phyloP scores from a whole-genome alignment of 2,888 invertebrate genomes.

The Melanostoma scalare region DNA sequence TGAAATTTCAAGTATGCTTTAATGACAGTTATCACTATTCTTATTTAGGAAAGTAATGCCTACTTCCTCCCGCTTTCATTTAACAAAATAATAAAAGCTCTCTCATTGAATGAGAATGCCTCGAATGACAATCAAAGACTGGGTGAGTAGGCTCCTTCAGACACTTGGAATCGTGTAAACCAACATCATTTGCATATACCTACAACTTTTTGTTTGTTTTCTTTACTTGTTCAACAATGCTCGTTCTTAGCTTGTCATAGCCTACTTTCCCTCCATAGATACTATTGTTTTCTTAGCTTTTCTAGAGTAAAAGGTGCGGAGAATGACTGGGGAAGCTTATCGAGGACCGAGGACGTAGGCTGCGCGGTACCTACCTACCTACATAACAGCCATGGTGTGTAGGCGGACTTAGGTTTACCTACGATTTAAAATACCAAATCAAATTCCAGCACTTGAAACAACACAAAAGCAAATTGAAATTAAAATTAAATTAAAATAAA shows the following conservation, averaged over 20 bases:
- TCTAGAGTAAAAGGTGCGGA: background rate
- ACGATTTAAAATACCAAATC: background rate
- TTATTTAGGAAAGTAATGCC: background rate
- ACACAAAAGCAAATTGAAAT: constrained; percentile 17
- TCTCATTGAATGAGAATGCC: constrained; percentile 1
- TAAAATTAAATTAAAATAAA: constrained; percentile 45
- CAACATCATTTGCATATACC: constrained; percentile 30
- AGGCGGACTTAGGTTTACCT: background rate
- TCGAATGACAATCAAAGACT: constrained; percentile 22
- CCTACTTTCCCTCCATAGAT: constrained; percentile 3
- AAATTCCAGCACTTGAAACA: background rate
- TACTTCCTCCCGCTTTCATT: background rate
- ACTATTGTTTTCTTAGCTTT: background rate
- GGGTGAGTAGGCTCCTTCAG: constrained; percentile 5
- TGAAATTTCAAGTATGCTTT: too few relatives aligned
- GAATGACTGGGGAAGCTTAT: constrained; percentile 7
- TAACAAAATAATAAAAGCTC: background rate
- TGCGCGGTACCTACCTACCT: background rate
- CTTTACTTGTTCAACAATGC: constrained; percentile 3
- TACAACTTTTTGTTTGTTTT: constrained; percentile 10
- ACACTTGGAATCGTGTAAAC: constrained; percentile 28
- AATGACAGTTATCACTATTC: too few relatives aligned
- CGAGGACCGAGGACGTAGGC: constrained; percentile 2
- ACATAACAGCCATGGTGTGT: background rate
- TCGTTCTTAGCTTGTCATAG: constrained; percentile 19